Evolutionary conservation across 1,140 invertebrate species (phyloP).

Genomic region (Pseudomyrmex gracilis): DNA sequence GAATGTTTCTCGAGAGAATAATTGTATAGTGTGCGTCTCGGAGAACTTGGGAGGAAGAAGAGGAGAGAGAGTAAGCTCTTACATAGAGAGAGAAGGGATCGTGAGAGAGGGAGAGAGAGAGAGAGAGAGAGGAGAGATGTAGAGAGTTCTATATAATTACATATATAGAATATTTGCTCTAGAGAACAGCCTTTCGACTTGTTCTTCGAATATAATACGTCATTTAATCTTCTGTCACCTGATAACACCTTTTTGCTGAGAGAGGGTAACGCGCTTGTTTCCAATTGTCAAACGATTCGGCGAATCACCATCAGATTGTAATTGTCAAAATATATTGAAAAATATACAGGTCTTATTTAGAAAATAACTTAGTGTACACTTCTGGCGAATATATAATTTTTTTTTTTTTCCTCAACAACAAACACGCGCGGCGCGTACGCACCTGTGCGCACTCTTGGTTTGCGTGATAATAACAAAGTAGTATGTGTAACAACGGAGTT

Average conservation of each 20-base stretch:
- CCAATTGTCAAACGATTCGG: not conserved
- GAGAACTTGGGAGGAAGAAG: slow-evolving; percentile 52
- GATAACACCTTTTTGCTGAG: slow-evolving; percentile 68
- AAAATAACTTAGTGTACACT: too few species aligned
- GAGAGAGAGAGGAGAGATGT: slow-evolving; percentile 25
- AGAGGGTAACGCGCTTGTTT: not conserved
- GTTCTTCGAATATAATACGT: slow-evolving; percentile 65
- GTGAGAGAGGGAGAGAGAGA: slow-evolving; percentile 41
- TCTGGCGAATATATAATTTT: too few species aligned
- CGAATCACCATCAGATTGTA: slow-evolving; percentile 13
- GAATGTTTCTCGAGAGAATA: slow-evolving; percentile 54
- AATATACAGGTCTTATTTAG: slow-evolving; percentile 38
- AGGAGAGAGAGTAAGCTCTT: not conserved
- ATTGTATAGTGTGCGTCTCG: slow-evolving; percentile 63
- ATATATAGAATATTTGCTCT: slow-evolving; percentile 67
- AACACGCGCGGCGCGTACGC: too few species aligned
- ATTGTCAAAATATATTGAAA: slow-evolving; percentile 20
- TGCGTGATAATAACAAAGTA: not conserved
- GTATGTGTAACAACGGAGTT: not conserved
- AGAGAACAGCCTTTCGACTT: slow-evolving; percentile 62
- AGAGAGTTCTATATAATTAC: slow-evolving; percentile 65
- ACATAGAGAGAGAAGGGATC: slow-evolving; percentile 17
- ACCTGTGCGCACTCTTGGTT: not conserved
- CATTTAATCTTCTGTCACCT: slow-evolving; percentile 66
- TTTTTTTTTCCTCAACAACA: too few species aligned